Conservation (phyloP, 2,797 vertebrate species). For the Petrocephalus schoutedeni region DNA sequence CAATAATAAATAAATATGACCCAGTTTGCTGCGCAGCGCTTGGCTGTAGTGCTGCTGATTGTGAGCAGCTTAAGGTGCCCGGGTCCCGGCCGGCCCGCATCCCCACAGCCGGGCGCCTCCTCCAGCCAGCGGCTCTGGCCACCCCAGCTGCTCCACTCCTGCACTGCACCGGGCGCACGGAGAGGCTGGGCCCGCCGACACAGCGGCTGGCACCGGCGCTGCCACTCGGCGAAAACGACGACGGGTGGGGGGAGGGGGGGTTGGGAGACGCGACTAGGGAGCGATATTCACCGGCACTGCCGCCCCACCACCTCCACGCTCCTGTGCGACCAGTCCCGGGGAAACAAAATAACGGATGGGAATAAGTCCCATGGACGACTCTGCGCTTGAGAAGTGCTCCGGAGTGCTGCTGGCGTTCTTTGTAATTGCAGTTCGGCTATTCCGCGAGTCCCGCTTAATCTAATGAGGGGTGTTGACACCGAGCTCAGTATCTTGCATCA, state of each 20-base stretch:
- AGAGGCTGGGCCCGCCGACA: not conserved
- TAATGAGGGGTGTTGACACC: conserved; percentile 17
- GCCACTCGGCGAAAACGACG: not conserved
- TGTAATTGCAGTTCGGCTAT: not conserved
- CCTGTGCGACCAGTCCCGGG: not conserved
- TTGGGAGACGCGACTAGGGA: conserved; percentile 2
- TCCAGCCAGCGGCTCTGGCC: not conserved
- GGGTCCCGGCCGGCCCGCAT: not conserved
- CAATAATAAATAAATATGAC: not conserved
- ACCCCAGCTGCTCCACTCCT: not conserved
- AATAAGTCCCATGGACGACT: conserved; percentile 2
- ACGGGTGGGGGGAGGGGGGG: not conserved
- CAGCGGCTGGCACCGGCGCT: not conserved
- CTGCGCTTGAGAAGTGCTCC: not conserved
- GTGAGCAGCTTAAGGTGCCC: not conserved
- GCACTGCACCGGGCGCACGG: not conserved
- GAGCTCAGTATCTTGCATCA: conserved; percentile 17
- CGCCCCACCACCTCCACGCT: not conserved
- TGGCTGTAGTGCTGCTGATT: not conserved
- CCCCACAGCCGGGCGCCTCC: not conserved
- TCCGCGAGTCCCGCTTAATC: conserved; percentile 13
- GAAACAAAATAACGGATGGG: not conserved
- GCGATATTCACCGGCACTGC: not conserved
- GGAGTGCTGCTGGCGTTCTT: not conserved
- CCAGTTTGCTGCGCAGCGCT: not conserved